A percentile compares a stretch with the other conserved stretches of the same genome.
These are phyloP conservation scores for Gymnocheta viridis DNA, from an alignment of 2,888 invertebrate genomes.

Conservation along the genomic window DNA sequence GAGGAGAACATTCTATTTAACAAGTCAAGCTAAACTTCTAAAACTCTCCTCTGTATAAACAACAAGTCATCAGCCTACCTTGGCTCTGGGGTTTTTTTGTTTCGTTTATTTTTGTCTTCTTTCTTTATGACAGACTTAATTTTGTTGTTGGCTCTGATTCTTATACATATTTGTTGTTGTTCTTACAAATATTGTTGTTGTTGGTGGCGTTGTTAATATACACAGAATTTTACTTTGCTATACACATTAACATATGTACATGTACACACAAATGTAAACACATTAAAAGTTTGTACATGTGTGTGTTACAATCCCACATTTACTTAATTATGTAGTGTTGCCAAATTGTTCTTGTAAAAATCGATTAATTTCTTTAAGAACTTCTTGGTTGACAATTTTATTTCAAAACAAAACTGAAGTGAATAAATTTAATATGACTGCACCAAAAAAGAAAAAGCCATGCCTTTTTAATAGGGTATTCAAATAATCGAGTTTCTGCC, in stretches of 20 bases:
- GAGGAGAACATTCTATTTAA: conserved; percentile 58
- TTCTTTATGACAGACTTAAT: conserved; percentile 31
- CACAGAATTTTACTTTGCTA: conserved; percentile 37
- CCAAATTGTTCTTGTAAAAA: not conserved
- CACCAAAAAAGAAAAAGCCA: too few species aligned
- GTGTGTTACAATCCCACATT: conserved; percentile 14
- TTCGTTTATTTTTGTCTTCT: conserved; percentile 20
- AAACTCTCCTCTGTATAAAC: conserved; percentile 47
- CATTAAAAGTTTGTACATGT: not conserved
- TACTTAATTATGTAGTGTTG: conserved; percentile 7
- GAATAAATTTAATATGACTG: too few species aligned
- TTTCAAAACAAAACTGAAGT: not conserved
- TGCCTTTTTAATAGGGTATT: too few species aligned
- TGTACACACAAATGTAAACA: not conserved
- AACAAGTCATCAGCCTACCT: conserved; percentile 74
- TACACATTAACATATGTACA: not conserved
- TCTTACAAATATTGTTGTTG: conserved; percentile 29
- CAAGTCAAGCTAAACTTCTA: conserved; percentile 61
- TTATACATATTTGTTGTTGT: conserved; percentile 41
- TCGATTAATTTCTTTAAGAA: not conserved
- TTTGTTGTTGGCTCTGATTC: conserved; percentile 55
- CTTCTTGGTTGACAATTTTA: too few species aligned
- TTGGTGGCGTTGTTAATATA: conserved; percentile 1
- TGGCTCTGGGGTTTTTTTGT: conserved; percentile 71
- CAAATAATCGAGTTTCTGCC: too few species aligned